Evolutionary conservation across 2,888 invertebrate species (phyloP).

Genomic region (Eupithecia pulchellata): DNA sequence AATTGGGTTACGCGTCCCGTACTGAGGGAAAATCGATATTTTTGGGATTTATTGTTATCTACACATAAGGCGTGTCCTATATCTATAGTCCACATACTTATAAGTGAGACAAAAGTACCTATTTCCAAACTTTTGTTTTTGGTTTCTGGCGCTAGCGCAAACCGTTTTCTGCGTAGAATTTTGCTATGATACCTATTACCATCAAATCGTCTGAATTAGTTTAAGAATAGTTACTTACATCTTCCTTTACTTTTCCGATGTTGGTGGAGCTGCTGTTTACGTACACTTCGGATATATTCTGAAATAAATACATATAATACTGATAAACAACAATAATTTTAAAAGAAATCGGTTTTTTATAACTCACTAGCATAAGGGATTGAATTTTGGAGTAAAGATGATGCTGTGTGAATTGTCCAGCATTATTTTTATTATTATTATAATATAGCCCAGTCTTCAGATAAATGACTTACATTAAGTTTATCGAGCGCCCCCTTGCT

Average conservation of each 20-base stretch:
- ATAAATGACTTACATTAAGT: conserved; percentile 77
- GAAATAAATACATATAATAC: conserved; percentile 48
- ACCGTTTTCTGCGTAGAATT: background rate
- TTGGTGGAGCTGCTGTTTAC: conserved; percentile 91
- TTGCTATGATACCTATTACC: background rate
- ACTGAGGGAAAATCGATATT: too few relatives aligned
- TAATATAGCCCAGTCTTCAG: too few relatives aligned
- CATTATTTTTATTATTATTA: too few relatives aligned
- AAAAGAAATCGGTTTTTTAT: too few relatives aligned
- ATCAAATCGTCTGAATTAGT: background rate
- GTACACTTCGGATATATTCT: conserved; percentile 91
- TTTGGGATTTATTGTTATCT: too few relatives aligned
- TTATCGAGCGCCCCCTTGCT: conserved; percentile 91
- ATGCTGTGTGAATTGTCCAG: too few relatives aligned
- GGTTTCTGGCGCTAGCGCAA: background rate
- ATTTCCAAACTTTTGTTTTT: background rate
- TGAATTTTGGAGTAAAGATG: too few relatives aligned
- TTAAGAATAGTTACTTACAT: conserved; percentile 73
- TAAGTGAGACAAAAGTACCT: background rate
- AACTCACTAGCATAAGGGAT: too few relatives aligned
- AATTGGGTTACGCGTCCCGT: too few relatives aligned
- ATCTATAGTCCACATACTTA: too few relatives aligned
- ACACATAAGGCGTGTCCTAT: too few relatives aligned
- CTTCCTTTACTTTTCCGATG: conserved; percentile 92
- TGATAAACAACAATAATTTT: conserved; percentile 14